phyloP scores from a whole-genome alignment of 2,888 invertebrate genomes.

The Scotopteryx bipunctaria region DNA sequence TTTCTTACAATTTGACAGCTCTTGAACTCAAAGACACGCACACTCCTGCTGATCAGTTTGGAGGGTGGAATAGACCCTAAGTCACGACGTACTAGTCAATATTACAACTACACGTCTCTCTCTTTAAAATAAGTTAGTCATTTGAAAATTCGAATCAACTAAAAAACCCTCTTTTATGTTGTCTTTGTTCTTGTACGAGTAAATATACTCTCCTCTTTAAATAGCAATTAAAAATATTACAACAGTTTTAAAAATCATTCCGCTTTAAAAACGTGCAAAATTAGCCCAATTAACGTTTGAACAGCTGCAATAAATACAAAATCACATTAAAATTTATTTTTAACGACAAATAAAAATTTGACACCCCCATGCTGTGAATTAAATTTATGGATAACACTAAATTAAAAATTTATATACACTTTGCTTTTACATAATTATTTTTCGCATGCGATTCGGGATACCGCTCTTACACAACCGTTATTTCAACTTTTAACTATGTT shows the following conservation, averaged over 20 bases:
- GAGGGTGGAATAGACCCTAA: too few species aligned
- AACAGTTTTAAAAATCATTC: conserved; percentile 2
- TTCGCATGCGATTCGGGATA: conserved; percentile 36
- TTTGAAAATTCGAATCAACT: too few species aligned
- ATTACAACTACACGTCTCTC: too few species aligned
- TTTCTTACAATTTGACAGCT: too few species aligned
- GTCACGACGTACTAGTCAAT: too few species aligned
- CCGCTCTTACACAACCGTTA: conserved; percentile 33
- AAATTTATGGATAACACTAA: conserved; percentile 43
- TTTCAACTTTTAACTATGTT: not conserved
- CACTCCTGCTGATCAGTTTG: too few species aligned
- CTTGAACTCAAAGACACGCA: too few species aligned
- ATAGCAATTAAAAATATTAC: not conserved
- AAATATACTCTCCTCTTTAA: too few species aligned
- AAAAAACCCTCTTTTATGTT: too few species aligned
- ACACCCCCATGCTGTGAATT: conserved; percentile 40
- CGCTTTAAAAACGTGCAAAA: conserved; percentile 18
- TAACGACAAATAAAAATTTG: conserved; percentile 41
- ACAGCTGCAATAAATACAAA: conserved; percentile 35
- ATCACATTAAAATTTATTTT: conserved; percentile 37
- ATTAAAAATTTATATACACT: conserved; percentile 38
- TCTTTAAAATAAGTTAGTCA: too few species aligned
- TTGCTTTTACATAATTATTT: conserved; percentile 36
- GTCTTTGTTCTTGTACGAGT: too few species aligned
- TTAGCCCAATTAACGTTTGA: conserved; percentile 34